Conservation (phyloP, 2,113 vertebrate species). For the Riparia riparia region DNA sequence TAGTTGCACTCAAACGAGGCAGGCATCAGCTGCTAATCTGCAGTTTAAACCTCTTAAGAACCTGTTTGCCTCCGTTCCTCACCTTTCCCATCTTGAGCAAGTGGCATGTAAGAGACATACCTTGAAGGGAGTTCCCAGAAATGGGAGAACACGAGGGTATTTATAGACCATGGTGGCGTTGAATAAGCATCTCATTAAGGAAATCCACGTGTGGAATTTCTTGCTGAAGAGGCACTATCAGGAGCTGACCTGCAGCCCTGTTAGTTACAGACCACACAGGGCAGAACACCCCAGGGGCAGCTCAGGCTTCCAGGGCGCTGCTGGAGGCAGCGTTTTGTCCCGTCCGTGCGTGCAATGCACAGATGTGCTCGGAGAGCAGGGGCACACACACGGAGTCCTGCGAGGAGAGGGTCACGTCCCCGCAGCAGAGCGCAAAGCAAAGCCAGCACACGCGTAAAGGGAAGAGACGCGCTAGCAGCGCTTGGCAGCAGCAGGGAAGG, state of each 20-base stretch:
- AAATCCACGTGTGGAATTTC: background rate
- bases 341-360: accelerated
- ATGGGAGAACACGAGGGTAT: accelerated
- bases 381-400: background rate
- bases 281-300: background rate
- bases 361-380: background rate
- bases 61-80: background rate
- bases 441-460: background rate
- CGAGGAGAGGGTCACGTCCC: background rate
- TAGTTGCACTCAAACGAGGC: accelerated
- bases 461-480: accelerated
- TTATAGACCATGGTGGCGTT: background rate
- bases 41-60: background rate
- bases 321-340: background rate
- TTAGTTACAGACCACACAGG: accelerated
- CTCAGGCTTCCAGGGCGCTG: background rate
- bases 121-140: background rate
- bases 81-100: background rate
- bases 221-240: background rate
- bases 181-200: background rate
- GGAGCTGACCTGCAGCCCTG: background rate
- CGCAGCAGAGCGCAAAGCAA: background rate
- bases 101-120: background rate
- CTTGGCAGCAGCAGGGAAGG: background rate
- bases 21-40: background rate